Evolutionary conservation across 2,888 invertebrate species (phyloP).

Genomic region (Protodeltote pygarga): DNA sequence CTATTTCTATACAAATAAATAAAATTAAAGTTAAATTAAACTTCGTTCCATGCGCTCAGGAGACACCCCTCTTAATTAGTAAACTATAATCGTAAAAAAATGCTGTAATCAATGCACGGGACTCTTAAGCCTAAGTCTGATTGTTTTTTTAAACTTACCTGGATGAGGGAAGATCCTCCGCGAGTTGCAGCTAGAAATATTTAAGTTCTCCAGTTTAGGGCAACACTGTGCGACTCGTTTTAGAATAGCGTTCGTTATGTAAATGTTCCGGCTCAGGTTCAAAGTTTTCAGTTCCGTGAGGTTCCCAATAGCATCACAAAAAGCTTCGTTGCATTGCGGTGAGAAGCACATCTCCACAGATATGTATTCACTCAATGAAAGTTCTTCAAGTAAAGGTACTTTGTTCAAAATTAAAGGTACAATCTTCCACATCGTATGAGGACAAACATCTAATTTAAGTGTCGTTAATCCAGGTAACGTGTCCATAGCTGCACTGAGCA

Average conservation of each 20-base stretch:
- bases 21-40: no score
- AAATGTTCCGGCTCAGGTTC: slow-evolving; percentile 76
- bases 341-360: slow-evolving; percentile 56
- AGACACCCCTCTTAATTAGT: no score
- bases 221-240: slow-evolving; percentile 81
- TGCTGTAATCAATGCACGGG: no score
- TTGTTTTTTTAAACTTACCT: slow-evolving; percentile 56
- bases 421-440: slow-evolving; percentile 74
- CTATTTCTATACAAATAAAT: no score
- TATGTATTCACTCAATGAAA: slow-evolving; percentile 75
- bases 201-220: slow-evolving; percentile 73
- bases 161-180: slow-evolving; percentile 56
- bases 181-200: slow-evolving; percentile 79
- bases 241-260: slow-evolving; percentile 84
- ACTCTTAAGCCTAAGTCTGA: no score
- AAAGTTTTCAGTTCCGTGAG: slow-evolving; percentile 78
- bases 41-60: no score
- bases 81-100: no score
- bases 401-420: slow-evolving; percentile 71
- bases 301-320: slow-evolving; percentile 70
- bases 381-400: slow-evolving; percentile 68
- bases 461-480: slow-evolving; percentile 65
- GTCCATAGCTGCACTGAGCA: slow-evolving; percentile 70
- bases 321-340: slow-evolving; percentile 62
- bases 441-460: slow-evolving; percentile 72